Base-by-base conservation (phyloP, 2,113 vertebrate genomes). In the Oncorhynchus nerka region DNA sequence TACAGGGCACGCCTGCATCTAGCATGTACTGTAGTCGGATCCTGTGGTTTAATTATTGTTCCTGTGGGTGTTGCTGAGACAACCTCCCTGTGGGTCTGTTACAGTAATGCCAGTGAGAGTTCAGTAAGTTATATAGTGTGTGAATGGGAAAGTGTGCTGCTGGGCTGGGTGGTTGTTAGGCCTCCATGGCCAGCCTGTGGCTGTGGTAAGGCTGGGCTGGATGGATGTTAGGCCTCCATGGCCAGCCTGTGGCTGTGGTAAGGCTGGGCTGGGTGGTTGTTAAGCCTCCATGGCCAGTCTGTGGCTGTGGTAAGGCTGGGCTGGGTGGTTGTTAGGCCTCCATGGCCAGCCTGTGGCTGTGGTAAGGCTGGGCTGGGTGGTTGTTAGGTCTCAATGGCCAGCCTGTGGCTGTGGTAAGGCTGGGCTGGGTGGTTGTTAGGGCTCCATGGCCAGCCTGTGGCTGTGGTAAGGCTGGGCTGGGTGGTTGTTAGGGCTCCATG, bases 291-390 rank as follows among this genome's bases (percentile, higher is more conserved):
- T 72, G 79, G 78, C 73, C 79, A 81, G 73, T 34, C 65, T 86
- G 82, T 1, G 30, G 45, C 69, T 86, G 81, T 0, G 34, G 49
- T 71, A 66, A 30, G 32, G 49, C 57, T 73, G 34, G 57, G 73
- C 59, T 75, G 74, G n/a, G 12, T 30, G 67, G 32, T 28, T 24
- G 3, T 19, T 26, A 22, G 66, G 45, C 7, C 45, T 48, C 11
- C 7, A 5, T 72, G 79, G 78, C 73, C 79, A 81, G 73, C 45
- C 65, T 86, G 82, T 1, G 34, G 45, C 69, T 86, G 81, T 1
- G 34, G 49, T 71, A 66, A 30, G 28, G 49, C 57, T 73, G 34
- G 57, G 73, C 59, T 75, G 74, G n/a, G 19, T 30, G 67, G 32
- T 39, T 24, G 2, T 19, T 20, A 22, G 66, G 45, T 5, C 45